Evolutionary conservation across 2,113 vertebrate genomes (phyloP).

Genomic region (Tylochromis polylepis): DNA sequence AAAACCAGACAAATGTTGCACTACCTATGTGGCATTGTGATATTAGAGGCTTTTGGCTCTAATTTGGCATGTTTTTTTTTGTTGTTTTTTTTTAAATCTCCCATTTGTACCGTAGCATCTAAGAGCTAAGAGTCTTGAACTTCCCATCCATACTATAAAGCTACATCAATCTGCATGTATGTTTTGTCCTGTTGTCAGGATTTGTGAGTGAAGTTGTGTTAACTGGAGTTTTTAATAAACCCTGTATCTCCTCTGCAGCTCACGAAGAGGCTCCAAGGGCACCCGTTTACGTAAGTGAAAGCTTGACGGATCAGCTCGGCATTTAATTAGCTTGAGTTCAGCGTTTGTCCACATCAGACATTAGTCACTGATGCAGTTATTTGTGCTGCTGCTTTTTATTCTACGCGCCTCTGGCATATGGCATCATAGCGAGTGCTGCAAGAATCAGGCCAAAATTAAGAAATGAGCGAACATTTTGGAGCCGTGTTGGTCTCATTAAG

Average conservation of each 20-base stretch:
- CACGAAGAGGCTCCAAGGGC: conserved; percentile 88
- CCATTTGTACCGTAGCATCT: fast-evolving
- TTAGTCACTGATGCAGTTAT: background rate
- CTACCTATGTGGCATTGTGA: background rate
- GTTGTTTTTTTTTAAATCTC: fast-evolving
- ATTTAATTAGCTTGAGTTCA: background rate
- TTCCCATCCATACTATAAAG: background rate
- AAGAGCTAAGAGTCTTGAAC: background rate
- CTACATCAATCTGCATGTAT: background rate
- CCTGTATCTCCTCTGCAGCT: conserved; percentile 69
- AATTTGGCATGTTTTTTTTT: no score
- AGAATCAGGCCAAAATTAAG: background rate
- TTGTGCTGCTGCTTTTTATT: background rate
- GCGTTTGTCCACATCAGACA: background rate
- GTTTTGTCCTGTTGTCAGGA: background rate
- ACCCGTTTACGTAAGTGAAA: conserved; percentile 84
- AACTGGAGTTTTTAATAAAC: background rate
- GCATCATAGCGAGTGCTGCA: background rate
- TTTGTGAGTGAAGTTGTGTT: background rate
- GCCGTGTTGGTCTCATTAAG: background rate
- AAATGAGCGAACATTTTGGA: background rate
- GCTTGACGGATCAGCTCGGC: background rate
- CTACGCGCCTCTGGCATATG: background rate
- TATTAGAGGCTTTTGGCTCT: background rate
- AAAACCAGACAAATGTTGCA: background rate